Base-by-base conservation (phyloP, 2,888 invertebrate genomes). In the Tachina grossa region DNA sequence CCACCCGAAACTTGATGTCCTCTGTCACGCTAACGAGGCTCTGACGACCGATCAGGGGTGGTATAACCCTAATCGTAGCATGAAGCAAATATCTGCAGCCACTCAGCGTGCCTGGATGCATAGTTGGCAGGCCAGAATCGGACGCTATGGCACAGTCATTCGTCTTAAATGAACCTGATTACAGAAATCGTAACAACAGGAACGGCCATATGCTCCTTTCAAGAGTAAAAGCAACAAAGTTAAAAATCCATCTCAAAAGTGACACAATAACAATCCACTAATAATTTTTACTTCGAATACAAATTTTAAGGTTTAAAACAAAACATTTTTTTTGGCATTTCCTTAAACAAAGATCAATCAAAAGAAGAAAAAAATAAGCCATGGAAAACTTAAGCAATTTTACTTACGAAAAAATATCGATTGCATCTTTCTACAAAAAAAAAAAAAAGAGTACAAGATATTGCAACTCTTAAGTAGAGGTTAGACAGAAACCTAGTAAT, bases 331-430 rank as follows among this genome's bases (percentile, higher is more conserved):
- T 57, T n/a, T 71, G 45, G 22, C 43, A 19, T 57, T 66, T 76
- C 47, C 66, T 45, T 43, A 63, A 66, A 47, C 39, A 49, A 77
- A 57, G 57, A 77, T 77, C 76, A 69, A 82, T 59, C 82, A 76
- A 76, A 57, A 77, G 31, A 31, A 31, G n/a, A 31, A 31, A 31
- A 31, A 57, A 39, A 65, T 49, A 43, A 76, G 59, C 31, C 47
- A 59, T 83, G 72, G 22, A 72, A 77, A 77, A 77, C 77, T 83
- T 77, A 66, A 77, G 72, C 66, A 83, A 77, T 31, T 31, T 31
- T 31, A 31, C 71, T 66, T 31, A 39, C 66, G 6, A 31, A 19
- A 69, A 13, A 31, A 63, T 65, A 22, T 41, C 63, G 77, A 77
- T 49, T 83, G 65, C 51, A 66, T 83, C 57, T 59, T 82, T 65